phyloP scores from a whole-genome alignment of 2,888 invertebrate genomes.

The Drosophila mimica region DNA sequence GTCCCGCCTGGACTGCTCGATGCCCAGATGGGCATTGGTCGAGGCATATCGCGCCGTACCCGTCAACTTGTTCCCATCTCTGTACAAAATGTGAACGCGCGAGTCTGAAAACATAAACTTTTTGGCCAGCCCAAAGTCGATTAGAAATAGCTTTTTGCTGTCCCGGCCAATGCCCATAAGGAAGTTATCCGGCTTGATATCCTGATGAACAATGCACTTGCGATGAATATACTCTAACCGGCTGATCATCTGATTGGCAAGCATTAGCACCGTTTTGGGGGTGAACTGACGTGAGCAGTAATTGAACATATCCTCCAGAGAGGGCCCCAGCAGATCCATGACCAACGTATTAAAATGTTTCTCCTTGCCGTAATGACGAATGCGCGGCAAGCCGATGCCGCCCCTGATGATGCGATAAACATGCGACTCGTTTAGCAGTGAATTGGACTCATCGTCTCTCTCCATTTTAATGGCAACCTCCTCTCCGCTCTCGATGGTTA shows the following conservation, averaged over 20 bases:
- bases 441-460: rapidly evolving
- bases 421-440: neutral
- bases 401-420: neutral
- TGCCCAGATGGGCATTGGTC: neutral
- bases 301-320: slow-evolving; percentile 2
- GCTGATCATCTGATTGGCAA: neutral
- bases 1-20: neutral
- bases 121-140: neutral
- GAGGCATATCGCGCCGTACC: neutral
- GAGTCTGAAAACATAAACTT: rapidly evolving
- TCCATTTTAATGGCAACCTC: neutral
- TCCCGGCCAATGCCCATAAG: neutral
- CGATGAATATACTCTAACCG: neutral
- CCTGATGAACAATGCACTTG: neutral
- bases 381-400: neutral
- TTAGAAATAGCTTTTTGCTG: neutral
- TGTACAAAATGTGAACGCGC: rapidly evolving
- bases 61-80: rapidly evolving
- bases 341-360: neutral
- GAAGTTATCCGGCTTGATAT: neutral
- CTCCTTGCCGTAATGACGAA: neutral
- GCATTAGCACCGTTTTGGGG: neutral
- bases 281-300: neutral
- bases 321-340: neutral
- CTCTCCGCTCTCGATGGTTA: neutral